Conservation (phyloP, 1,140 invertebrate species). For the Meteorus sp. region DNA sequence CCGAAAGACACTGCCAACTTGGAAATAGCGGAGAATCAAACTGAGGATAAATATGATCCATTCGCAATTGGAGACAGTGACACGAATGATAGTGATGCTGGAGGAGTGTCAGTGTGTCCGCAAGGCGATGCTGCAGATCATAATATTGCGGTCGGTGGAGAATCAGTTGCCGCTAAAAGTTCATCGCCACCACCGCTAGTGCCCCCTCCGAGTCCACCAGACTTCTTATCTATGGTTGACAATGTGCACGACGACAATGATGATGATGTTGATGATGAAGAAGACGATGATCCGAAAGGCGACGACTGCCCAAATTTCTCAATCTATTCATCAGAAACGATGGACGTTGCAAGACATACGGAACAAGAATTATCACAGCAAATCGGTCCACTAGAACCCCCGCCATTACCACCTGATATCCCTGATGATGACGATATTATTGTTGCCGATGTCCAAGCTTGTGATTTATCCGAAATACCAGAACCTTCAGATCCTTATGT, state of each 20-base stretch:
- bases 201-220: conserved; percentile 39
- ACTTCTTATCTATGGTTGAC: conserved; percentile 27
- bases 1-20: conserved; percentile 46
- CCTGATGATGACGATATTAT: conserved; percentile 47
- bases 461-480: conserved; percentile 47
- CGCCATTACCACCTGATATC: conserved; percentile 37
- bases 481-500: conserved; percentile 51
- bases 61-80: conserved; percentile 60
- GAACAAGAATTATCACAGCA: conserved; percentile 56
- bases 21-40: conserved; percentile 41
- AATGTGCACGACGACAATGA: conserved; percentile 4
- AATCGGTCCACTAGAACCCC: conserved; percentile 46
- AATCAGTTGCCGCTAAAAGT: conserved; percentile 20
- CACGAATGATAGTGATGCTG: conserved; percentile 45
- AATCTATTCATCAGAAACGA: conserved; percentile 78
- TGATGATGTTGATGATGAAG: conserved; percentile 43
- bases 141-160: conserved; percentile 14
- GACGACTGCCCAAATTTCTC: conserved; percentile 82
- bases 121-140: neutral
- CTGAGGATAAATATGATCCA: conserved; percentile 69
- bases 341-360: conserved; percentile 69
- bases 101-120: too few relatives aligned
- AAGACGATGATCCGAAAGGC: conserved; percentile 65
- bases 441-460: conserved; percentile 47
- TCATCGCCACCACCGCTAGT: conserved; percentile 23